Percentiles rank a stretch among this genome's conserved stretches.
phyloP scores from a whole-genome alignment of 2,888 invertebrate species.

The Tineola bisselliella region DNA sequence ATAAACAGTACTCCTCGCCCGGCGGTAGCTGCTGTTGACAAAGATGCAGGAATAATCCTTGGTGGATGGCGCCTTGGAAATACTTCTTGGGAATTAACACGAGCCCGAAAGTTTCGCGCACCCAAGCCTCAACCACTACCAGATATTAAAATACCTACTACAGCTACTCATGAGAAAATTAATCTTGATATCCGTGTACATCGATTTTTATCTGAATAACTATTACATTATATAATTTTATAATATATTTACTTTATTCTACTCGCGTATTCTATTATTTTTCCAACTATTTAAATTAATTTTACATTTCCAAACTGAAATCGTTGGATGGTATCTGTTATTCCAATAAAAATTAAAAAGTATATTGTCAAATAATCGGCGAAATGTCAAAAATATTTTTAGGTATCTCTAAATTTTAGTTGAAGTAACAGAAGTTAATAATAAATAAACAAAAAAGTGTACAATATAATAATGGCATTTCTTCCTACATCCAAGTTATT shows the following conservation, averaged over 20 bases:
- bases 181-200: slow-evolving; percentile 45
- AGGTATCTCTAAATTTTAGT: background rate
- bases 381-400: background rate
- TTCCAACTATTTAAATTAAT: no score
- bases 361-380: slow-evolving; percentile 11
- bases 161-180: slow-evolving; percentile 38
- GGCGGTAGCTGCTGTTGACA: slow-evolving; percentile 35
- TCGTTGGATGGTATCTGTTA: no score
- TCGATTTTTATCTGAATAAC: slow-evolving; percentile 32
- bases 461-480: background rate
- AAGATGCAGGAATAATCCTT: slow-evolving; percentile 28
- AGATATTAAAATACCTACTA: slow-evolving; percentile 40
- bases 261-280: slow-evolving; percentile 20
- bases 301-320: background rate
- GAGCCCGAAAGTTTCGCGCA: slow-evolving; percentile 46
- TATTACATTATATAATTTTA: slow-evolving; percentile 14
- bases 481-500: background rate
- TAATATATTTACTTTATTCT: background rate
- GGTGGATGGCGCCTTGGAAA: slow-evolving; percentile 37
- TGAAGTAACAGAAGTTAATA: background rate
- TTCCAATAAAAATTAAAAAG: background rate
- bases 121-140: slow-evolving; percentile 40
- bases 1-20: slow-evolving; percentile 38
- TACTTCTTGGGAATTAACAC: slow-evolving; percentile 48
- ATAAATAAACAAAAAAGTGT: background rate